Evolutionary conservation across 2,113 vertebrate genomes (phyloP), one percentile per base, ranked within the genome.

Genomic region (Pluvialis apricaria): DNA sequence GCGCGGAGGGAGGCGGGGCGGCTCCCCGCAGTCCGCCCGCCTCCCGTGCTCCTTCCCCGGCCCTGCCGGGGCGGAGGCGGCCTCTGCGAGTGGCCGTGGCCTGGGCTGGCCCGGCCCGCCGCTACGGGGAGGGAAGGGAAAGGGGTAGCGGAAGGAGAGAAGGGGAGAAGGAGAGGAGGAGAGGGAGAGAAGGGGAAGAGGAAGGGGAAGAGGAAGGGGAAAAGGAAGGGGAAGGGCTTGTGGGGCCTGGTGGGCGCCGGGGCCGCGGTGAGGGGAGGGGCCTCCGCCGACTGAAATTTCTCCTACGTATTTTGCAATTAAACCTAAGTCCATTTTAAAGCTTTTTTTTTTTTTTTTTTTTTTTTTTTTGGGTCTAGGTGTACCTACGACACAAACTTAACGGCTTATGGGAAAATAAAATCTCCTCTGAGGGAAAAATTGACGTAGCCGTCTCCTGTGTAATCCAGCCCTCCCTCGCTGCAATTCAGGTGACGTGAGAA

Each of bases 11-110:
- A 21, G 78, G 88, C 38, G 55, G 84, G 49, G 73, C 20, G 2
- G 40, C 15, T 54, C 31, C 19, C 16, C 15, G 13, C 24, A 6
- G 45, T 8, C 5, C 5, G 19, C 0, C 1, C 8, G 4, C 4
- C 17, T 31, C 8, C 2, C 1, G 17, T 5, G 19, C 5, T n/a
- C 28, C 14, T 3, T 4, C 1, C 5, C 3, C 8, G 9, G 68
- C 45, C 6, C 25, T 22, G 1, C 6, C 9, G 26, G 4, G 8
- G 42, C 16, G 13, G 28, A 9, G 22, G 17, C 3, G 6, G 4
- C 12, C 10, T 8, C 10, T 47, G 47, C 20, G 2, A 2, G 65
- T 3, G 11, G 18, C 32, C 5, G 32, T 5, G 51, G 6, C 3
- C 2, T 18, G 16, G 25, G 4, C 6, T 3, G 40, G 6, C 4